Base-by-base conservation (phyloP, 2,888 invertebrate species). In the Leucozona laternaria region DNA sequence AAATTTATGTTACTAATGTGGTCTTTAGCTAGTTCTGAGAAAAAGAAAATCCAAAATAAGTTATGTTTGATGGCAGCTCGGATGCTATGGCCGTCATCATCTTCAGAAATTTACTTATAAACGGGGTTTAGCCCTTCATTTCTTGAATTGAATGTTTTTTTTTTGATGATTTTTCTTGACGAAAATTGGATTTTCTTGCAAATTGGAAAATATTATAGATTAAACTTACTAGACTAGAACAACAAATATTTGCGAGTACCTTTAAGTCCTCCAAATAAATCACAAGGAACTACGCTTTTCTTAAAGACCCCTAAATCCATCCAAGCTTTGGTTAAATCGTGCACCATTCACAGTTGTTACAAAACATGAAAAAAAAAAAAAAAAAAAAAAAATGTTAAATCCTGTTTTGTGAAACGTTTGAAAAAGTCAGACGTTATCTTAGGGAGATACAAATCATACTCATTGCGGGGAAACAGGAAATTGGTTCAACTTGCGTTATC, bases 401-500 rank as follows among this genome's bases (percentile, higher is more conserved):
- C 57, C 53, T 6, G 50, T 66, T 28, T 17, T 43, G 37, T 45
- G 48, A 62, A 62, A 57, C 53, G 71, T 77, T 62, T 60, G n/a
- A 55, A 34, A 64, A 70, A 62, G 73, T 43, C 73, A 72, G 62
- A 40, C 55, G 48, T 71, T 60, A 68, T 60, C 66, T 22, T 53
- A 40, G 68, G 50, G 78, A 48, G 62, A 60, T 72, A 77, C 71
- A 71, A 72, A 77, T 72, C 80, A 73, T 76, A 50, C 72, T 55
- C 55, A 5, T 11, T 22, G 5, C n/a, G n/a, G 22, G 37, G 20
- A 72, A 55, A 17, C 25, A 37, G 60, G 50, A 64, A 82, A 75
- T 62, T 58, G 66, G 45, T 78, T 73, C 66, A 64, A 77, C 72
- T 70, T 75, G 80, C 80, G 85, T 85, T 85, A 80, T 85, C 85